Base-by-base conservation (phyloP, 2,888 invertebrate species). In the Cryptocephalus primarius region DNA sequence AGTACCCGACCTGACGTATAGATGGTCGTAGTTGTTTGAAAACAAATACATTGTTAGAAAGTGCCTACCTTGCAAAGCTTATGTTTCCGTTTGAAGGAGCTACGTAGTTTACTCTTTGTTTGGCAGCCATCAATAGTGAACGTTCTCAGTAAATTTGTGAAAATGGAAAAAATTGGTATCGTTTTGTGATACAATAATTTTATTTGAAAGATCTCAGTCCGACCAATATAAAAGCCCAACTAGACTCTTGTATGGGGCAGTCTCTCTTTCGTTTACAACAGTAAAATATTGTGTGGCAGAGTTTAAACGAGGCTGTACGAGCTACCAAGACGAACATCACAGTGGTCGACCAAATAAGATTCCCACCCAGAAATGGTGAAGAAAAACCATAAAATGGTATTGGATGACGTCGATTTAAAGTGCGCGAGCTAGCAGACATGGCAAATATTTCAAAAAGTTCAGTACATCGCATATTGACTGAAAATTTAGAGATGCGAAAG, bases 401-500 rank as follows among this genome's bases (percentile, higher is more conserved):
- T 55, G 47, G 48, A 49, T 45, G 52, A 55, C 39, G 49, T 51
- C 47, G 49, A 52, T 49, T n/a, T 52, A 45, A 52, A 55, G 39
- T 38, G 48, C 42, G 47, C 42, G 52, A 50, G 42, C 48, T 55
- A 51, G 52, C 49, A 45, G 49, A 52, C 48, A 51, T 55, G 47
- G 51, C 46, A 45, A 46, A 50, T 46, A 53, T 56, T 48, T 53
- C 52, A 54, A 53, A 53, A 43, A 42, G 44, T 48, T 44, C 12
- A 4, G 36, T 36, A 36, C 6, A 36, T 36, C 36, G 36, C 36
- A 36, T 36, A 36, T 47, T 55, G 14, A 38, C 44, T 50, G 40
- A 58, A 53, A 39, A 48, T 52, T 58, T 57, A 45, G 50, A 46
- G 39, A 50, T 57, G 55, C 55, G 43, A 51, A 58, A 57, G 50